Percentiles rank a stretch among this genome's conserved stretches.
phyloP scores from a whole-genome alignment of 2,113 vertebrate genomes.

The Oreochromis spilurus region DNA sequence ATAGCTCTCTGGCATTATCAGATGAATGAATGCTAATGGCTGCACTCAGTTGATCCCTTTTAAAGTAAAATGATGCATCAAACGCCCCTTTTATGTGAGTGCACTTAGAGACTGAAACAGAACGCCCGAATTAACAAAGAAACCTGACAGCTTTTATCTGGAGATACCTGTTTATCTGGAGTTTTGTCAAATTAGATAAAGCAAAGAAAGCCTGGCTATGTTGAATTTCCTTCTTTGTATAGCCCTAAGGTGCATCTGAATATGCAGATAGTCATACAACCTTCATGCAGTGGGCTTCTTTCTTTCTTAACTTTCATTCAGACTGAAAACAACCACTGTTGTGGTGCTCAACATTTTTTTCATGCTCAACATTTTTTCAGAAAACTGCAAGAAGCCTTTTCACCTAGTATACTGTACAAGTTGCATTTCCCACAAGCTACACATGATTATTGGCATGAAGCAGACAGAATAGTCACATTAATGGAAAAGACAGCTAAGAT shows the following conservation, averaged over 20 bases:
- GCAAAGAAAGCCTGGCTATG: background rate
- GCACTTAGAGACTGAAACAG: background rate
- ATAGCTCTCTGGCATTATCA: background rate
- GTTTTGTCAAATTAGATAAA: background rate
- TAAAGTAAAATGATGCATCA: background rate
- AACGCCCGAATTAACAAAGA: background rate
- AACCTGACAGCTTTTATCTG: background rate
- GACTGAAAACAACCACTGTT: background rate
- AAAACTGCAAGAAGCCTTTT: background rate
- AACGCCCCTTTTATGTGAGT: background rate
- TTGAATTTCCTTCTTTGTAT: background rate
- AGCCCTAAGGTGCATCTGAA: background rate
- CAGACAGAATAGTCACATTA: background rate
- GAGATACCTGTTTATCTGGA: background rate
- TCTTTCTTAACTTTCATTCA: background rate
- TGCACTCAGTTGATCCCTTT: background rate
- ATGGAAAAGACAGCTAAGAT: background rate
- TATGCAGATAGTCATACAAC: background rate
- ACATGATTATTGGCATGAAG: background rate
- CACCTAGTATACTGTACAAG: background rate
- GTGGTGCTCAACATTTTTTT: accelerated
- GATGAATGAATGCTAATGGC: background rate
- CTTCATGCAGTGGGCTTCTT: background rate
- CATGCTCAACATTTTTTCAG: accelerated
- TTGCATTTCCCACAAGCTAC: background rate